phyloP scores from a whole-genome alignment of 30 jellyfish, hydroid and myxozoan genomes.

The Hydra vulgaris region DNA sequence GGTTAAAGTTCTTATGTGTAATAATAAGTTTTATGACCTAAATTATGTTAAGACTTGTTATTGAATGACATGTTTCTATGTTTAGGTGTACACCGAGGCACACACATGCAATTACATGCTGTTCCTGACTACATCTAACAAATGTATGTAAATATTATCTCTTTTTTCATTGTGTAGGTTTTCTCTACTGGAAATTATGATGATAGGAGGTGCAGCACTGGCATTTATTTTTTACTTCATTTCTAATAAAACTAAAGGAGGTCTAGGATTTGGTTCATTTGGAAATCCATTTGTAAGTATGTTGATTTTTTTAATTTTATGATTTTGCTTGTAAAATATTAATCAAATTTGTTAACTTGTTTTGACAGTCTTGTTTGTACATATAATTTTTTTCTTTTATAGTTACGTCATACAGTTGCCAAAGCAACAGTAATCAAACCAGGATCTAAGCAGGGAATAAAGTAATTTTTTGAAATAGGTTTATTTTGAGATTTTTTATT shows the following conservation, averaged over 20 bases:
- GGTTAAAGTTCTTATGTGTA: no score
- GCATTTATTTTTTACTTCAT: constrained; percentile 48
- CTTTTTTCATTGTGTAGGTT: background rate
- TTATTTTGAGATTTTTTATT: background rate
- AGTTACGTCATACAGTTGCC: constrained; percentile 69
- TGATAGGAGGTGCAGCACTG: background rate
- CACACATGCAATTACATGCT: no score
- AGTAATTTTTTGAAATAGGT: constrained; percentile 22
- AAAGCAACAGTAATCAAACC: constrained; percentile 77
- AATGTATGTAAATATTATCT: background rate
- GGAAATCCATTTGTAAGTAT: constrained; percentile 78
- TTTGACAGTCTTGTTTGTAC: no score
- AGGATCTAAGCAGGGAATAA: constrained; percentile 51
- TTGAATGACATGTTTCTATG: no score
- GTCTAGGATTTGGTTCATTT: constrained; percentile 19
- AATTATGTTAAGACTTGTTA: no score
- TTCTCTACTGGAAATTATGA: background rate
- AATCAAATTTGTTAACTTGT: no score
- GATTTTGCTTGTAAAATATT: background rate
- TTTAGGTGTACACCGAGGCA: no score
- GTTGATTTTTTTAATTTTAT: background rate
- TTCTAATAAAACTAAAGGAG: constrained; percentile 48
- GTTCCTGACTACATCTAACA: no score
- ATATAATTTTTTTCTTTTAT: no score
- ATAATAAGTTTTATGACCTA: no score